Evolutionary conservation across 2,113 vertebrate species (phyloP).

Genomic region (Setophaga petechia): DNA sequence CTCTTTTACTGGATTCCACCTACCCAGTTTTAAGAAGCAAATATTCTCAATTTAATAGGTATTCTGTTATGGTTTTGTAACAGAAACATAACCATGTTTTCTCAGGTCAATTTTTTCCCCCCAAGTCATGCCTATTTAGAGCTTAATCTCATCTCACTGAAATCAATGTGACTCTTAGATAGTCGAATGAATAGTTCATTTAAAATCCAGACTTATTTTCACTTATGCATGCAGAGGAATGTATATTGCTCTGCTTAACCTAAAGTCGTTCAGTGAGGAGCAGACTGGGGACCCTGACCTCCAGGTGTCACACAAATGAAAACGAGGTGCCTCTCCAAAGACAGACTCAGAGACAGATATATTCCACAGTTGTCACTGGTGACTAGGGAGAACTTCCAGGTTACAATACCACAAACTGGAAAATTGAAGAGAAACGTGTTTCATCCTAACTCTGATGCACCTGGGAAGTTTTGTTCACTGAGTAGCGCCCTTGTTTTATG

Average conservation of each 20-base stretch:
- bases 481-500: not conserved
- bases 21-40: not conserved
- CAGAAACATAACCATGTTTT: not conserved
- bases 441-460: not conserved
- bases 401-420: not conserved
- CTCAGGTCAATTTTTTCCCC: not conserved
- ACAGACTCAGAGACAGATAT: not conserved
- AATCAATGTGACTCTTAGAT: not conserved
- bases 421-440: not conserved
- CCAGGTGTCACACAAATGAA: not conserved
- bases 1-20: not conserved
- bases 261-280: not conserved
- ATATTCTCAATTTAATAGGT: not conserved
- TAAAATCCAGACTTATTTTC: not conserved
- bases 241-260: not conserved
- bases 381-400: not conserved
- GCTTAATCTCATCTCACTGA: not conserved
- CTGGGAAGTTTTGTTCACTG: not conserved
- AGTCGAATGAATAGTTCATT: not conserved
- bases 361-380: not conserved
- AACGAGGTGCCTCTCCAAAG: not conserved
- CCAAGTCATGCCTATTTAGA: not conserved
- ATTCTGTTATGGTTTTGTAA: not conserved
- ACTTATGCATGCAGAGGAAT: not conserved
- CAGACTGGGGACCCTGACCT: rapidly evolving